Percentiles rank a stretch among this genome's conserved stretches.
Evolutionary conservation across 2,113 vertebrate species (phyloP).

Genomic region (Pontoporia blainvillei): DNA sequence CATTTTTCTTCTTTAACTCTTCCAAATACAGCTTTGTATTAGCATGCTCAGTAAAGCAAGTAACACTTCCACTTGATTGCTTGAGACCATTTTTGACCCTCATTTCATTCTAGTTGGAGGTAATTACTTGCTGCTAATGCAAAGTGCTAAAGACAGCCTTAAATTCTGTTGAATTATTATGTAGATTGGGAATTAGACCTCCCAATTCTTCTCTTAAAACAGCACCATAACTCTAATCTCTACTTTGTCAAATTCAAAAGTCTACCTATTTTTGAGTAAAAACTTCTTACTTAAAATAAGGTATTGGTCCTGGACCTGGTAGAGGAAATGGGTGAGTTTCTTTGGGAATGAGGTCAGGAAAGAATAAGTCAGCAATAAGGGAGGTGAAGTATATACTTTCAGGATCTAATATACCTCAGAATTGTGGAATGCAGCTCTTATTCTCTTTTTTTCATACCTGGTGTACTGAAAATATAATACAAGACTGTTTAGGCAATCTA

Average conservation of each 20-base stretch:
- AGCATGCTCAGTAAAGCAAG: constrained; percentile 71
- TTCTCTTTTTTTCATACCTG: neutral
- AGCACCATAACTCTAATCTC: neutral
- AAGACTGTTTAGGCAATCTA: constrained; percentile 19
- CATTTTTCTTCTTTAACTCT: constrained; percentile 51
- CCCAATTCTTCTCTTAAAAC: constrained; percentile 28
- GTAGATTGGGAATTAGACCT: constrained; percentile 49
- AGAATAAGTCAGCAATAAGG: neutral
- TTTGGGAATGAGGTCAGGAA: constrained; percentile 4
- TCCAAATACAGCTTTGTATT: constrained; percentile 70
- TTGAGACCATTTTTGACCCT: constrained; percentile 71
- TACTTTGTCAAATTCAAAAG: constrained; percentile 36
- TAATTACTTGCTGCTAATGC: constrained; percentile 77
- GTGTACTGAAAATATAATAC: neutral
- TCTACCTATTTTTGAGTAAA: constrained; percentile 11
- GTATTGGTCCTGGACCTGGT: neutral
- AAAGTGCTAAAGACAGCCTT: constrained; percentile 67
- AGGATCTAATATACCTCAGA: neutral
- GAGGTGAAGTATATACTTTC: neutral
- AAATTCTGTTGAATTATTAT: constrained; percentile 71
- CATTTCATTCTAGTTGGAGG: constrained; percentile 76
- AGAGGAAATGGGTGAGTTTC: neutral
- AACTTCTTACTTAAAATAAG: neutral
- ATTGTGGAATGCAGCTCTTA: neutral
- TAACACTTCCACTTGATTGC: constrained; percentile 65